Base-by-base conservation (phyloP, 2,888 invertebrate genomes). In the Carcina quercana region DNA sequence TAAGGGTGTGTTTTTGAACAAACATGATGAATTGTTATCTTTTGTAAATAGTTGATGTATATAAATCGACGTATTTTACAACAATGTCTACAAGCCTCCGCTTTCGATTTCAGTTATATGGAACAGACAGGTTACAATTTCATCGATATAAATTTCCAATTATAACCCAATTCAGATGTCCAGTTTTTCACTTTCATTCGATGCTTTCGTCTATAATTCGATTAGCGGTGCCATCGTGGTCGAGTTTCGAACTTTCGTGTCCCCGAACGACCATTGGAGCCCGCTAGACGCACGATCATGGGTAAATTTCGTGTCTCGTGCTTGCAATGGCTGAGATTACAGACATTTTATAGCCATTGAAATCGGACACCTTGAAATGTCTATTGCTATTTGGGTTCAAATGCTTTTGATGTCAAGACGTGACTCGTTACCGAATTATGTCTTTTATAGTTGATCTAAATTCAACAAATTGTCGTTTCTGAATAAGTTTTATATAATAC, bases 191-290 rank as follows among this genome's bases (percentile, higher is more conserved):
- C 50, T 57, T 48, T 56, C 41, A 48, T 45, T 43, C 30, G 44
- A 38, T 33, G 43, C 47, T 59, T 48, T 54, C 40, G 35, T 53
- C 28, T 24, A 37, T 66, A 61, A 68, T 62, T 66, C 55, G 61
- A 66, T 65, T 66, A 67, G 55, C 61, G 55, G 56, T 53, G 50
- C 50, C 56, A 51, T 53, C 54, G 43, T 51, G 57, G 58, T 54
- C 49, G 48, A 53, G n/a, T 45, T 26, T 8, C 29, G 30, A 40
- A 30, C 35, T 38, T 40, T 34, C n/a, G 14, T 14, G 15, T 35
- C 37, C n/a, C n/a, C 32, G 46, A 55, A 55, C 54, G 51, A 42
- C 50, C 54, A 51, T 56, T 40, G 30, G 35, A 32, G 32, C 36
- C 39, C 47, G 49, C 47, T 53, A 43, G 40, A 43, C 45, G 44